Evolutionary conservation across 2,797 vertebrate genomes (phyloP), one percentile per base, ranked within the genome.

Genomic region (Chiloscyllium punctatum): DNA sequence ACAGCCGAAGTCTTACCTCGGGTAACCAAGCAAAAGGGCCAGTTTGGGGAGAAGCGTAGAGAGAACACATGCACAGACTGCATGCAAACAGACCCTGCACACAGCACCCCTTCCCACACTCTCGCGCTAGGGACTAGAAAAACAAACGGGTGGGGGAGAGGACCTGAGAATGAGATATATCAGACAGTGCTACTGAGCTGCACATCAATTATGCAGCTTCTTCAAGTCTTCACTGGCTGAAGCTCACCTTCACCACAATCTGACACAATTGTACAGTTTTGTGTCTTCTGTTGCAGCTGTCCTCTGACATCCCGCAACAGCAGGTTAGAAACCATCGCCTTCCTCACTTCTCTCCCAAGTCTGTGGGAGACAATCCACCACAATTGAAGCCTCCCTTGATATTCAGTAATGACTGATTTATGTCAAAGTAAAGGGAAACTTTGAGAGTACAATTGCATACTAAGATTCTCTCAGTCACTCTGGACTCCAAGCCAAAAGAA

Each of bases 191-290:
- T 7, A 68, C 33, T 3, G 66, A 92, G n/a, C 90, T 21, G 8
- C 3, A 21, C 90, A 92, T 92, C n/a, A 92, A 92, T 92, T 69
- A 92, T 69, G 62, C 90, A 92, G 66, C 62, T 23, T 92, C 33
- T n/a, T 84, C 37, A 84, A 48, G 42, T 84, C 82, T 23, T 23
- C 42, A 18, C 37, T 92, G 90, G 62, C n/a, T 42, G 33, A 25
- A 23, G 66, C n/a, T 23, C 33, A 8, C 4, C 66, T 68, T 92
- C 13, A 69, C n/a, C 16, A 62, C 57, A 37, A 57, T 30, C 2
- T 66, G 8, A 23, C 25, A 18, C 23, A 66, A 25, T 13, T 62
- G 57, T 4, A 66, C 30, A 1, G 51, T 6, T n/a, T 33, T 66
- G 88, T 11, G 9, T 6, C 1, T 84, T 23, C 42, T 21, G n/a